Evolutionary conservation across 2,113 vertebrate species (phyloP), one percentile per base, ranked within the genome.

Genomic region (Plestiodon gilberti): DNA sequence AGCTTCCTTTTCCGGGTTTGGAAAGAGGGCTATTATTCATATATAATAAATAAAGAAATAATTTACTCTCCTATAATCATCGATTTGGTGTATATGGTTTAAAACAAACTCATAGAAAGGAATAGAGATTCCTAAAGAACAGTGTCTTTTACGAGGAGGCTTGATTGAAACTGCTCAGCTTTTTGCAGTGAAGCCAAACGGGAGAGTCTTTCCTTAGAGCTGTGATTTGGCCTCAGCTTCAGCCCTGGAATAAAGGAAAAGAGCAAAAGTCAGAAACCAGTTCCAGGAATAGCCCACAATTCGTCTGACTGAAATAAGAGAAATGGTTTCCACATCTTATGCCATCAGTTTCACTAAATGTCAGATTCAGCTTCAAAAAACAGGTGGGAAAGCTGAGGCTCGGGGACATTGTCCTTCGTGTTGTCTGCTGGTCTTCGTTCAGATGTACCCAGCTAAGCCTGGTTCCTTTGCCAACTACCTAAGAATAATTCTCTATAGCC

Each of bases 31-130:
- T 4, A 48, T 48, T 48, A 48, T n/a, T n/a, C n/a, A n/a, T n/a
- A n/a, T n/a, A n/a, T n/a, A n/a, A n/a, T n/a, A n/a, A n/a, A n/a
- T n/a, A n/a, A n/a, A n/a, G n/a, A n/a, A n/a, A n/a, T 48, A 48
- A 48, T 5, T 48, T 48, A 14, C 1, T 3, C 57, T 62, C 33
- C 0, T 0, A 86, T 79, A 90, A 38, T 3, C 61, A 81, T 85
- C 13, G 75, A 90, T 84, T 87, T 87, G 89, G 18, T 84, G 18
- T n/a, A n/a, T n/a, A n/a, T 6, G n/a, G 52, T 65, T 15, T 55
- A 79, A 65, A 64, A 90, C 94, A 94, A 94, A 88, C 91, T 92
- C 14, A 94, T 95, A 93, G 91, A 95, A 91, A 94, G 79, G 84
- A 92, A 92, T 91, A 88, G 17, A 48, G 2, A 57, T 14, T 6